These are phyloP conservation scores for Tryphoninae sp. DNA, from an alignment of 2,888 invertebrate species.

Conservation along the genomic window DNA sequence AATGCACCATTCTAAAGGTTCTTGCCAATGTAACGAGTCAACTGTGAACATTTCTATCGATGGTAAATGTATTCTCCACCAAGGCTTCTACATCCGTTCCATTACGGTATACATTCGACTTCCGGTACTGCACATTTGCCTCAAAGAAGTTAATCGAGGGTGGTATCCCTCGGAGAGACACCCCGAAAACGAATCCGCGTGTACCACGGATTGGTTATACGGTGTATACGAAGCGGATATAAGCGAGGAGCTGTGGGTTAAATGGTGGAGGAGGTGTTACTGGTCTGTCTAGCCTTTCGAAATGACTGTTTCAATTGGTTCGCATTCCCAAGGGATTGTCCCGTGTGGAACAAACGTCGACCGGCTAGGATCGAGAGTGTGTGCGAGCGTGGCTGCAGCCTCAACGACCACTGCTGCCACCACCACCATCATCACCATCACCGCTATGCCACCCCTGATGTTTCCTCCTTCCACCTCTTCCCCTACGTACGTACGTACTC, in stretches of 20 bases:
- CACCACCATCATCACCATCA: not conserved
- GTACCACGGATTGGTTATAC: slow-evolving; percentile 19
- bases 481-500: slow-evolving; percentile 9
- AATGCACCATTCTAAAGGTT: too few relatives aligned
- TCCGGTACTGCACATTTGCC: slow-evolving; percentile 16
- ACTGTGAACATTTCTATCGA: too few relatives aligned
- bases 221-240: slow-evolving; percentile 37
- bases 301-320: slow-evolving; percentile 75
- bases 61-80: too few relatives aligned
- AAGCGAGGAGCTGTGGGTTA: slow-evolving; percentile 48
- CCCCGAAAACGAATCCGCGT: slow-evolving; percentile 35
- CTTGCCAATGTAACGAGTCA: too few relatives aligned
- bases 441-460: slow-evolving; percentile 18
- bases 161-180: slow-evolving; percentile 48
- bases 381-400: slow-evolving; percentile 37
- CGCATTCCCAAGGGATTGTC: slow-evolving; percentile 72
- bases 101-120: not conserved
- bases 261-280: slow-evolving; percentile 66
- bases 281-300: slow-evolving; percentile 69
- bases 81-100: too few relatives aligned
- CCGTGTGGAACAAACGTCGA: slow-evolving; percentile 70
- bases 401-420: slow-evolving; percentile 58
- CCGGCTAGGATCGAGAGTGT: slow-evolving; percentile 50
- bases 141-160: slow-evolving; percentile 55
- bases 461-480: slow-evolving; percentile 22